A percentile compares a stretch with the other conserved stretches of the same genome.
phyloP scores from a whole-genome alignment of 2,888 invertebrate genomes.

The Phymatocera aterrima region DNA sequence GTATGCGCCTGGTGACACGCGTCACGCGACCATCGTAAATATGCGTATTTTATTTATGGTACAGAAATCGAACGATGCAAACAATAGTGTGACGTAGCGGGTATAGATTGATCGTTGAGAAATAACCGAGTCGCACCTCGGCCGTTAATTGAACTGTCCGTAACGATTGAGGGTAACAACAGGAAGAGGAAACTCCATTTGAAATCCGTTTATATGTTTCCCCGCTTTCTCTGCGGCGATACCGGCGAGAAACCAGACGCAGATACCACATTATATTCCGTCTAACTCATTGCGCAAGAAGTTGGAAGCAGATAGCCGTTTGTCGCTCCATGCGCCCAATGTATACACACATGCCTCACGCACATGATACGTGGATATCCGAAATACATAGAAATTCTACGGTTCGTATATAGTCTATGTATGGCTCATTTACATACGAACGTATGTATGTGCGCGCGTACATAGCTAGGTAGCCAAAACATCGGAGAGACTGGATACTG shows the following conservation, averaged over 20 bases:
- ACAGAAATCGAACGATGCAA: neutral
- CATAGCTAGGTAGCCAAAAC: neutral
- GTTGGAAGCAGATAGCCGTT: neutral
- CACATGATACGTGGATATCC: no score
- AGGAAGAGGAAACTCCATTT: neutral
- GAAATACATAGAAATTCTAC: no score
- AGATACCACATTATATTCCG: neutral
- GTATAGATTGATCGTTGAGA: neutral
- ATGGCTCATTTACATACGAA: neutral
- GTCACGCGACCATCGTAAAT: neutral
- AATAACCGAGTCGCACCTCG: neutral
- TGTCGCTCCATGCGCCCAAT: neutral
- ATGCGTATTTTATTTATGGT: neutral
- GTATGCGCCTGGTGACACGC: neutral
- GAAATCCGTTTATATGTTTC: neutral
- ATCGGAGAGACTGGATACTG: neutral
- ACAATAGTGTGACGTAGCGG: slow-evolving; percentile 23
- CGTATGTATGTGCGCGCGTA: neutral
- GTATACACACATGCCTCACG: neutral
- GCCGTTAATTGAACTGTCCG: neutral
- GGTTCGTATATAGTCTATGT: no score
- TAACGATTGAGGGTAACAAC: slow-evolving; percentile 12
- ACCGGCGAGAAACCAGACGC: neutral
- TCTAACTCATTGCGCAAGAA: slow-evolving; percentile 23
- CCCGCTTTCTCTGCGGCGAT: no score